Percentiles rank a stretch among this genome's conserved stretches.
Conservation (phyloP, 2,113 vertebrate species). For the Xiphophorus hellerii region DNA sequence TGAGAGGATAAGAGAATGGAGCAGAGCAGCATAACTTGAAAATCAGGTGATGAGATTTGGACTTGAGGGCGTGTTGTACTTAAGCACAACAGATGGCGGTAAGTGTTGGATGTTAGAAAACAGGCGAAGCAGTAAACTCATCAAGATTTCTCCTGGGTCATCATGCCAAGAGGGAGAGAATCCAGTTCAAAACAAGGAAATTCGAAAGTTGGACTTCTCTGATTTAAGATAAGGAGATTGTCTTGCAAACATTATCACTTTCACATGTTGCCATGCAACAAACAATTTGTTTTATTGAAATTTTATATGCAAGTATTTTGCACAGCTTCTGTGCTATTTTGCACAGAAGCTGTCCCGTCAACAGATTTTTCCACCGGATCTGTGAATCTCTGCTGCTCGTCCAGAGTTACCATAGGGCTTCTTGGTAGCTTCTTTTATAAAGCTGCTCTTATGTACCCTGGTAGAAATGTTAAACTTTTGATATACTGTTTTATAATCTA, state of each 20-base stretch:
- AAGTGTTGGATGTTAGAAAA: slow-evolving; percentile 62
- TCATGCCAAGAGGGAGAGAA: slow-evolving; percentile 49
- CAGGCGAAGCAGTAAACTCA: slow-evolving; percentile 67
- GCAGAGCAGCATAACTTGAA: slow-evolving; percentile 1
- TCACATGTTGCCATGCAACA: neutral
- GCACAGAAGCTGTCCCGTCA: no score
- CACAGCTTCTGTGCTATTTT: no score
- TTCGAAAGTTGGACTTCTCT: neutral
- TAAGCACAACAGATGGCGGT: slow-evolving; percentile 64
- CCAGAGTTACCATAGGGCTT: no score
- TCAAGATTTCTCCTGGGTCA: slow-evolving; percentile 61
- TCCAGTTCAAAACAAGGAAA: slow-evolving; percentile 15
- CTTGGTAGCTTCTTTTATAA: no score
- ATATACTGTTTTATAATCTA: no score
- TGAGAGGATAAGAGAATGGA: slow-evolving; percentile 40
- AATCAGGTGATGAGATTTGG: slow-evolving; percentile 48
- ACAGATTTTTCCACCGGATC: no score
- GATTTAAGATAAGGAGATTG: neutral
- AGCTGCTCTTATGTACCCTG: no score
- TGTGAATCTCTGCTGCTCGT: no score
- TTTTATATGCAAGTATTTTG: no score
- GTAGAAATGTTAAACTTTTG: no score
- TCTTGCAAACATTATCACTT: neutral
- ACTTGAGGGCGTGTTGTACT: slow-evolving; percentile 32
- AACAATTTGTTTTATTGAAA: neutral